Evolutionary conservation across 2,113 vertebrate genomes (phyloP), one percentile per base, ranked within the genome.

Genomic region (Anthoscopus minutus): DNA sequence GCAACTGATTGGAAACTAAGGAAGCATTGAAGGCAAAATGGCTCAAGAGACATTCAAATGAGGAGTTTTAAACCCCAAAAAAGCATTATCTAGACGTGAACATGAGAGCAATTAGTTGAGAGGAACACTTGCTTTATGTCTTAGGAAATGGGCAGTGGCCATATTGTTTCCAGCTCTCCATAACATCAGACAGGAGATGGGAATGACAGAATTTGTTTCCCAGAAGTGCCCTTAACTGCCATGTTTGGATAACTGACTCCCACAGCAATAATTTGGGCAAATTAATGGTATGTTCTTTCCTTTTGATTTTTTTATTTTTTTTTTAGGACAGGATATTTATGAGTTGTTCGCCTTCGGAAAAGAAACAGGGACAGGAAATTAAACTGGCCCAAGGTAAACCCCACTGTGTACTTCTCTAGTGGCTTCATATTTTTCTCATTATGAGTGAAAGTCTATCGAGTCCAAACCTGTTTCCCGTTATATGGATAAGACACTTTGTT

Each of bases 291-390:
- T 82, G 79, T 77, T 88, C 96, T 88, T 21, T 82, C 87, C 82
- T 30, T 6, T 54, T 84, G 24, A 45, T 2, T 8, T 21, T 48
- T 66, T n/a, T 72, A 23, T 33, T 18, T 31, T 35, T 37, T 42
- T 27, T 27, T 67, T 53, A 11, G 11, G 86, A 14, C 35, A 79
- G 42, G 72, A 77, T 91, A 86, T 92, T 96, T 92, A 57, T 61
- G 58, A 71, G 31, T 60, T 53, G 19, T 66, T 83, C 66, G 35
- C 53, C 82, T 94, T 94, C 28, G 15, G 92, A 88, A 92, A 37
- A 93, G 88, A 82, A 91, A 92, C 1, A 31, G 24, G 70, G 81
- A 91, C 95, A 96, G 97, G 96, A 97, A 97, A 97, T 97, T 96
- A 97, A 96, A 94, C 15, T 56, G 74, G 93, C 92, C 88, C 91